Evolutionary conservation across 2,888 invertebrate species (phyloP).

Genomic region (Lycocerus yunnanus): DNA sequence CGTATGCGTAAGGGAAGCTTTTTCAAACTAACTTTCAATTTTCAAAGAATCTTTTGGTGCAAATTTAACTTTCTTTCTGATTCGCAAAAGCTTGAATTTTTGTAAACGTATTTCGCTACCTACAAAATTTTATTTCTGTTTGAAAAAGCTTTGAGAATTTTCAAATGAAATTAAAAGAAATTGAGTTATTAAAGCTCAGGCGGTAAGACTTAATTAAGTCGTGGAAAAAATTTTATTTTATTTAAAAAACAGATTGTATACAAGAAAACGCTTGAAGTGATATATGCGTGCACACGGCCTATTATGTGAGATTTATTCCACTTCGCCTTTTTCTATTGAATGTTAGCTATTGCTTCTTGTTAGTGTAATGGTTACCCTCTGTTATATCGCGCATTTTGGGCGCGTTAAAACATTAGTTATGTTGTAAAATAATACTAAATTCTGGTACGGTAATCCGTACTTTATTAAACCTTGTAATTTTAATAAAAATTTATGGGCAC

Average conservation of each 20-base stretch:
- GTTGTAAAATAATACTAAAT: neutral
- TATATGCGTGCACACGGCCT: constrained; percentile 1
- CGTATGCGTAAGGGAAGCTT: neutral
- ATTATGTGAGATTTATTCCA: constrained; percentile 1
- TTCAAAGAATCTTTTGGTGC: neutral
- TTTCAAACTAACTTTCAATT: constrained; percentile 1
- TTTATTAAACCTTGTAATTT: neutral
- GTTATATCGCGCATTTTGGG: constrained; percentile 1
- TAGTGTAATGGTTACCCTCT: constrained; percentile 1
- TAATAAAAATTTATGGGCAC: neutral
- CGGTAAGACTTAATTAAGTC: neutral
- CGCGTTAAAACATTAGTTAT: neutral
- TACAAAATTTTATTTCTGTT: neutral
- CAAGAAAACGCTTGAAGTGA: neutral
- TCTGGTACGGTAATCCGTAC: neutral
- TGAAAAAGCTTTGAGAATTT: neutral
- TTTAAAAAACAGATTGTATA: neutral
- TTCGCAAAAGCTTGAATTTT: neutral
- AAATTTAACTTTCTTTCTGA: neutral
- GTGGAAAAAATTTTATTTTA: neutral
- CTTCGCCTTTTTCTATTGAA: constrained; percentile 4
- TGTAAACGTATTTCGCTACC: neutral
- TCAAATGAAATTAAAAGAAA: neutral
- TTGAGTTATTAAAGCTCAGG: neutral
- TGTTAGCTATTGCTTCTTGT: constrained; percentile 5